These are phyloP conservation scores for Sturmia bella DNA, from an alignment of 2,888 invertebrate genomes.

Conservation along the genomic window DNA sequence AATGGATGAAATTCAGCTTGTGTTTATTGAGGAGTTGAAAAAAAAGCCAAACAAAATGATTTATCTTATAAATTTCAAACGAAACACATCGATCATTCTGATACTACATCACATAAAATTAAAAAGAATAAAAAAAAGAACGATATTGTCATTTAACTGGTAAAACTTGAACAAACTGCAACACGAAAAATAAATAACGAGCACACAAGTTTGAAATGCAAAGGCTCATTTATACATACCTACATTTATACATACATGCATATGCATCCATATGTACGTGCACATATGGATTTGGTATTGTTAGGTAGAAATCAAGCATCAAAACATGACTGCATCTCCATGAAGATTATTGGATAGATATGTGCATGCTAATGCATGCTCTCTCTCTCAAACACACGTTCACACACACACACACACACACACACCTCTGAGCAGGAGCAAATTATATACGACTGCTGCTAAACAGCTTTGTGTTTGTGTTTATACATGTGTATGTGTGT, in stretches of 20 bases:
- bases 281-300: constrained; percentile 6
- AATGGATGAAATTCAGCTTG: constrained; percentile 38
- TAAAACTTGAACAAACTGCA: constrained; percentile 10
- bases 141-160: constrained; percentile 10
- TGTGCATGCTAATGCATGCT: neutral
- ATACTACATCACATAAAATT: neutral
- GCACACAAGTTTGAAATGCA: neutral
- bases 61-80: neutral
- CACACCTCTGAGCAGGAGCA: neutral
- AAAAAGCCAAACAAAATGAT: constrained; percentile 24
- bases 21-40: neutral
- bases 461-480: neutral
- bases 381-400: neutral
- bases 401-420: neutral
- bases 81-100: neutral
- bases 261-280: neutral
- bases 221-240: no score
- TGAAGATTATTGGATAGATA: constrained; percentile 9
- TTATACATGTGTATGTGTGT: neutral
- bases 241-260: neutral
- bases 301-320: constrained; percentile 36
- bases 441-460: neutral
- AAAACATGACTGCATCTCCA: constrained; percentile 12
- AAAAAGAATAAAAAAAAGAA: neutral
- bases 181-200: neutral